phyloP scores from a whole-genome alignment of 92 coral and sea anemone species.

The Porites lobata region DNA sequence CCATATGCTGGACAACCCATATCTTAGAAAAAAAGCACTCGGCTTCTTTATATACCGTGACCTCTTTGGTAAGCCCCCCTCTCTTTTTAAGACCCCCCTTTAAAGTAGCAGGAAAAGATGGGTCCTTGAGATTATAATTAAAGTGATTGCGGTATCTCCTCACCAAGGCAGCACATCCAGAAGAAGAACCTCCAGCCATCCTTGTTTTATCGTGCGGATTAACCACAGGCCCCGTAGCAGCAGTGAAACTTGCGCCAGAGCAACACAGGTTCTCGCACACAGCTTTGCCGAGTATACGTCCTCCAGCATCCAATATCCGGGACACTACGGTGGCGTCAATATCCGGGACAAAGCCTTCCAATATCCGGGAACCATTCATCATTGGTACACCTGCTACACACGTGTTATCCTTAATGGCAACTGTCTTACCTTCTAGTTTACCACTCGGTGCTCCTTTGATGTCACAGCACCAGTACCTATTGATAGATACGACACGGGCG shows the following conservation, averaged over 20 bases:
- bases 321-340: constrained; percentile 88
- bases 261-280: constrained; percentile 79
- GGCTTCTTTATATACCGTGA: too few relatives aligned
- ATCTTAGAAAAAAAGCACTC: too few relatives aligned
- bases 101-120: too few relatives aligned
- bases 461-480: constrained; percentile 87
- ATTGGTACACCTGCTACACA: constrained; percentile 91
- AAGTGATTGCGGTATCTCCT: background rate
- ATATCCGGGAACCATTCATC: constrained; percentile 85
- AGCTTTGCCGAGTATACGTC: constrained; percentile 81
- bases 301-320: constrained; percentile 90
- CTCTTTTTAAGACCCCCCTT: too few relatives aligned
- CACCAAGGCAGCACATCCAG: constrained; percentile 89
- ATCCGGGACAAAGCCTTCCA: constrained; percentile 93
- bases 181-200: constrained; percentile 83
- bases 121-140: too few relatives aligned
- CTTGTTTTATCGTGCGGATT: constrained; percentile 74
- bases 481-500: background rate
- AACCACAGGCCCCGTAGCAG: constrained; percentile 80
- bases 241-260: constrained; percentile 75
- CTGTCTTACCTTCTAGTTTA: constrained; percentile 80
- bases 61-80: too few relatives aligned
- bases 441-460: constrained; percentile 81
- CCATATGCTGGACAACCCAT: too few relatives aligned
- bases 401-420: constrained; percentile 87